Percentiles rank a stretch among this genome's conserved stretches.
phyloP scores from a whole-genome alignment of 2,113 vertebrate species.

The Datnioides undecimradiatus region DNA sequence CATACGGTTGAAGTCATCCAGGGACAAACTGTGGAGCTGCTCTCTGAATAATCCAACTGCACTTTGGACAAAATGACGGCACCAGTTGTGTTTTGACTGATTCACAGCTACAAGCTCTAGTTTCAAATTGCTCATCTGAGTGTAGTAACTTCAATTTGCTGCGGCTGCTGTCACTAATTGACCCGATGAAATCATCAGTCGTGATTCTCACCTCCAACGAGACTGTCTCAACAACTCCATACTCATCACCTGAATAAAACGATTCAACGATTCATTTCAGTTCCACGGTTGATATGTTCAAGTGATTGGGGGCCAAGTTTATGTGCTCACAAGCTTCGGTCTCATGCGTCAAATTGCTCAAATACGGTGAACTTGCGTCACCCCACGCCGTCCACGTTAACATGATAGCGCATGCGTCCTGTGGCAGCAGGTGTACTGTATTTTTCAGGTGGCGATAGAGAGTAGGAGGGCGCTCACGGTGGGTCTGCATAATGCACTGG shows the following conservation, averaged over 20 bases:
- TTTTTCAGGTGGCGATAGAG: constrained; percentile 43
- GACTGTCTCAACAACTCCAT: neutral
- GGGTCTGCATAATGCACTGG: constrained; percentile 52
- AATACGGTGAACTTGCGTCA: constrained; percentile 42
- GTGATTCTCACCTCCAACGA: neutral
- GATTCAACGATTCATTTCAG: too few relatives aligned
- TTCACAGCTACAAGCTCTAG: neutral
- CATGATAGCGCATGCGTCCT: constrained; percentile 60
- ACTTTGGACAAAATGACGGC: neutral
- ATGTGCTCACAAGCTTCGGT: neutral
- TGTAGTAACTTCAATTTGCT: neutral
- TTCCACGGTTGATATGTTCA: neutral
- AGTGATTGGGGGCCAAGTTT: too few relatives aligned
- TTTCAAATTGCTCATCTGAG: constrained; percentile 20
- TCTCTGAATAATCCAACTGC: constrained; percentile 15
- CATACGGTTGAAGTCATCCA: neutral
- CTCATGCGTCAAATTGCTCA: constrained; percentile 48
- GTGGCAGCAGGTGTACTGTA: constrained; percentile 50
- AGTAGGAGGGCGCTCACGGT: constrained; percentile 3
- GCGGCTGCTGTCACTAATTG: neutral
- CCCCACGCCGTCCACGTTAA: constrained; percentile 28
- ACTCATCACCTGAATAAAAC: neutral
- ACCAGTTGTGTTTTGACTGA: constrained; percentile 16
- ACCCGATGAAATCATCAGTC: constrained; percentile 9
- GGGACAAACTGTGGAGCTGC: constrained; percentile 26